A percentile compares a stretch with the other conserved stretches of the same genome.
Evolutionary conservation across 2,888 invertebrate genomes (phyloP).

Genomic region (Andrena praecox): DNA sequence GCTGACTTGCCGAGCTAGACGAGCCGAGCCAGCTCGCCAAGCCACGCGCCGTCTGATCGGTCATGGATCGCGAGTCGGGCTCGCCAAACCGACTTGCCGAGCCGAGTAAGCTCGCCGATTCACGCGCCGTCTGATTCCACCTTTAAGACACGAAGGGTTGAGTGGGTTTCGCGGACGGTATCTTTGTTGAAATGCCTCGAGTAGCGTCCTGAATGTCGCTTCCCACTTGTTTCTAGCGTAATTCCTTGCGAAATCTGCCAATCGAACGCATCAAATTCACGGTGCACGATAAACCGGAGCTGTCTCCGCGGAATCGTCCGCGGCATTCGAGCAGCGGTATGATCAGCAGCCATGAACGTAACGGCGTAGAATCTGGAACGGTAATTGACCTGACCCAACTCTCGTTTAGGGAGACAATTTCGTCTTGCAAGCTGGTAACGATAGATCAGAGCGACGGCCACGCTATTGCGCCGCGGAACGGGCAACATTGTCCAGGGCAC

Average conservation of each 20-base stretch:
- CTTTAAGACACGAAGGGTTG: neutral
- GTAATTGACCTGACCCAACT: conserved; percentile 49
- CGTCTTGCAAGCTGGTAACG: conserved; percentile 25
- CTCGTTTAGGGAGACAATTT: conserved; percentile 47
- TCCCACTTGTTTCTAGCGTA: conserved; percentile 6
- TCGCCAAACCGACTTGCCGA: too few relatives aligned
- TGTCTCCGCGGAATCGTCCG: neutral
- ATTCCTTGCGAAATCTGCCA: conserved; percentile 1
- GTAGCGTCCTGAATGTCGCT: neutral
- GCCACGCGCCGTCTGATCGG: too few relatives aligned
- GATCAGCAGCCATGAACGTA: conserved; percentile 37
- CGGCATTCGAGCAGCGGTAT: neutral
- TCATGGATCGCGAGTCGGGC: too few relatives aligned
- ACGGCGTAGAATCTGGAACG: conserved; percentile 42
- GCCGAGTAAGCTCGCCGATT: too few relatives aligned
- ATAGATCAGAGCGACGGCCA: conserved; percentile 38
- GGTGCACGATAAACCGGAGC: neutral
- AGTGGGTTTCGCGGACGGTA: conserved; percentile 1
- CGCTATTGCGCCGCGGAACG: neutral
- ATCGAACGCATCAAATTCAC: neutral
- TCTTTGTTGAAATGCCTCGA: neutral
- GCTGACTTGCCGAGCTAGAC: too few relatives aligned
- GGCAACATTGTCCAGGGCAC: conserved; percentile 13
- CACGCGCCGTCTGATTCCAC: too few relatives aligned
- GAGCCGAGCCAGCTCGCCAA: too few relatives aligned